Conservation (phyloP, 2,888 invertebrate genomes). For the Helobdella robusta region DNA sequence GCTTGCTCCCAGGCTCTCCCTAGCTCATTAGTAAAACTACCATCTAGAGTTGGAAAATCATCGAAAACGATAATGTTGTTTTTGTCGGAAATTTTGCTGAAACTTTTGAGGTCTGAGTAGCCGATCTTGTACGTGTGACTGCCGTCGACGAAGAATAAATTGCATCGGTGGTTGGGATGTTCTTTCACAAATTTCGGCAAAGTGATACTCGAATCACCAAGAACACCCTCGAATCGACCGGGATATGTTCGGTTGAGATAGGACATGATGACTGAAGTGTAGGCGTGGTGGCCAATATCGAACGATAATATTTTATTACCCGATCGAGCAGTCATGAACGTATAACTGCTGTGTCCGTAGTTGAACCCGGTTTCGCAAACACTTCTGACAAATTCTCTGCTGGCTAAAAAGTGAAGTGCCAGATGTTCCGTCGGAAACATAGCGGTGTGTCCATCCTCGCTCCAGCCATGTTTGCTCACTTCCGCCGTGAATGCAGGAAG, state of each 20-base stretch:
- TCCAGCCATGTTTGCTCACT: neutral
- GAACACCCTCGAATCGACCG: constrained; percentile 20
- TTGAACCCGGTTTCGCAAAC: constrained; percentile 28
- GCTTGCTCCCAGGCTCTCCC: constrained; percentile 10
- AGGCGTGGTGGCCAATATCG: constrained; percentile 29
- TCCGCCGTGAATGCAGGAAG: neutral
- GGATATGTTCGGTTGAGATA: constrained; percentile 25
- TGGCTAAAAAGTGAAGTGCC: constrained; percentile 20
- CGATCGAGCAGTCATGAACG: constrained; percentile 28
- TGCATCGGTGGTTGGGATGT: constrained; percentile 25
- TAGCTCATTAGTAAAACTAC: neutral
- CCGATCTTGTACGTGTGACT: constrained; percentile 28
- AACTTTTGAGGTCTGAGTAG: constrained; percentile 26
- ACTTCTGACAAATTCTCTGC: neutral
- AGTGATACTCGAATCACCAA: constrained; percentile 31
- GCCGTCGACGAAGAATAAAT: constrained; percentile 32
- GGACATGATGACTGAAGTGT: constrained; percentile 26
- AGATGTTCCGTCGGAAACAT: constrained; percentile 14
- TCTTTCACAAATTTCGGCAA: constrained; percentile 24
- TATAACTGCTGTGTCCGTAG: constrained; percentile 25
- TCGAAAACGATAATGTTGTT: constrained; percentile 27
- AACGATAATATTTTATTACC: constrained; percentile 29
- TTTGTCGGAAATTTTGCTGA: constrained; percentile 19
- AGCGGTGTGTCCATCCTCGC: constrained; percentile 15
- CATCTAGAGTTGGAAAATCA: constrained; percentile 21